Base-by-base conservation (phyloP, 1,140 invertebrate genomes). In the Diabrotica virgifera region DNA sequence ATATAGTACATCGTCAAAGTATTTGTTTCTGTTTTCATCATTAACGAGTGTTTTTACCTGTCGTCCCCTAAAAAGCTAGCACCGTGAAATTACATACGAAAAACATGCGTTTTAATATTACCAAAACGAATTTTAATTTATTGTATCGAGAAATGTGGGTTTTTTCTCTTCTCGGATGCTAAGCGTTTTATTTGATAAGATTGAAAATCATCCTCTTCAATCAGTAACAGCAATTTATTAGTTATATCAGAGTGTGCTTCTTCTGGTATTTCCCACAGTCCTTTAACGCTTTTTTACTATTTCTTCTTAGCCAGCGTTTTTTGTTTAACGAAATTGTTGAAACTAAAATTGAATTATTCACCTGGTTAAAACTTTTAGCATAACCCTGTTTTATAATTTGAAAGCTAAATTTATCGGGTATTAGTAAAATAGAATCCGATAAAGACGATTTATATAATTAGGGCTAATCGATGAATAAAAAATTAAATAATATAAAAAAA, bases 71-170 rank as follows among this genome's bases (percentile, higher is more conserved):
- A 57, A 57, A 36, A 57, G 36, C 36, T 36, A 37, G 36, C n/a
- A 57, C 55, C 55, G 36, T 57, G 55, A 57, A 57, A 57, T 57
- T 57, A 57, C 36, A 57, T 12, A 36, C 36, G 36, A 57, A 57
- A 36, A 57, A 36, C 55, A 57, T 36, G 35, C 36, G 36, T 57
- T 57, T 57, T 36, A 57, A 57, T 57, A 57, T 57, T 57, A 57
- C 55, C 53, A 57, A 57, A 57, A 57, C 55, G 55, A 57, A 57
- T 57, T 36, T 6, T 57, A 57, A 57, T 57, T 57, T 10, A 57
- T 57, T 57, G 55, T 57, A 36, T 57, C 24, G 55, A 10, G 36
- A 24, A 36, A 37, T 12, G 55, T 12, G 55, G n/a, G 24, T 57
- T 57, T 36, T 57, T 57, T 38, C 11, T 57, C n/a, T 57, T 57